Evolutionary conservation across 1,140 invertebrate genomes (phyloP).

Genomic region (Papilio machaon): DNA sequence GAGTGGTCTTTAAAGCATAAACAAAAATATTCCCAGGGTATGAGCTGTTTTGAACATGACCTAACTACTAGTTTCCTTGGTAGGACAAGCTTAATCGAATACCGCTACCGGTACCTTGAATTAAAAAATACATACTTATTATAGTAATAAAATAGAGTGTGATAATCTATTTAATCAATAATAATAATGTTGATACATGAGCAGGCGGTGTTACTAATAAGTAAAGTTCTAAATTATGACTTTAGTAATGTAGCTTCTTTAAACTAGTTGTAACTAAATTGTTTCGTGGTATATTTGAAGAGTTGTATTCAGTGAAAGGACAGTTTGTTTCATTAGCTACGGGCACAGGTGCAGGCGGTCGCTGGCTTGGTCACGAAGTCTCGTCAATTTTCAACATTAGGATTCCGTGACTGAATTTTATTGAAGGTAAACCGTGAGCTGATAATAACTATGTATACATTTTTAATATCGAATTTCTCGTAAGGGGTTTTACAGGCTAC

Average conservation of each 20-base stretch:
- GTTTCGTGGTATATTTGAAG: neutral
- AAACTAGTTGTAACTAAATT: neutral
- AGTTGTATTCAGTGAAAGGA: constrained; percentile 27
- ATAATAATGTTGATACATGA: neutral
- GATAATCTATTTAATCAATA: neutral
- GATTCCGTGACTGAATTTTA: constrained; percentile 27
- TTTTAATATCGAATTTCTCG: neutral
- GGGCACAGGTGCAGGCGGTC: constrained; percentile 22
- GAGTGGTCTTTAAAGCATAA: neutral
- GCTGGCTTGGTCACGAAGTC: constrained; percentile 16
- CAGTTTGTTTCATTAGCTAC: constrained; percentile 18
- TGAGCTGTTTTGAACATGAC: neutral
- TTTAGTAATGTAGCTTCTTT: neutral
- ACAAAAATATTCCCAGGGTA: neutral
- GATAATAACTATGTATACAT: constrained; percentile 23
- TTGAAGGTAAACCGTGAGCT: constrained; percentile 8
- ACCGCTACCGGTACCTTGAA: neutral
- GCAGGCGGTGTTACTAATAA: too few species aligned
- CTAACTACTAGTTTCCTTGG: neutral
- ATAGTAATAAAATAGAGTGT: neutral
- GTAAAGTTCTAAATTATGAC: neutral
- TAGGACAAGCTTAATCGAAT: neutral
- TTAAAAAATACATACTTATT: neutral
- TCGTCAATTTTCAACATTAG: constrained; percentile 25
- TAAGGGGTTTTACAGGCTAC: neutral